These are phyloP conservation scores for Parauchenoglanis ngamensis DNA, from an alignment of 2,797 vertebrate species.

Conservation along the genomic window DNA sequence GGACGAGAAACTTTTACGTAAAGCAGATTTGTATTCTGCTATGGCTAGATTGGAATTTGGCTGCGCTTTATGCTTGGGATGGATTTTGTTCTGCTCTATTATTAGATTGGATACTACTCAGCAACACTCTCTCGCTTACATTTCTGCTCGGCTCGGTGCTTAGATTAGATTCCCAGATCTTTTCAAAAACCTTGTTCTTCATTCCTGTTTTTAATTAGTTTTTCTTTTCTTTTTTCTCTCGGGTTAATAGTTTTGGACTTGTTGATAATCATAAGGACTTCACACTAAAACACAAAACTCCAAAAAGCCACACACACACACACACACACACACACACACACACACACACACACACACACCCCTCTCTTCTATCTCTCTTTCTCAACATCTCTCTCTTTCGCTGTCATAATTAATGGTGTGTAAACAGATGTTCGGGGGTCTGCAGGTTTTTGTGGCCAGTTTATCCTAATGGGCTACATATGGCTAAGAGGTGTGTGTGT, in stretches of 20 bases:
- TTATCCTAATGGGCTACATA: conserved; percentile 80
- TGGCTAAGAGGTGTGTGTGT: conserved; percentile 67
- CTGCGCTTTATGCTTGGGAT: background rate
- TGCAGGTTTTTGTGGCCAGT: conserved; percentile 66
- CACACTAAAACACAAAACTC: background rate
- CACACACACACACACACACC: background rate
- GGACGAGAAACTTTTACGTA: background rate
- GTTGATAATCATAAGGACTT: background rate
- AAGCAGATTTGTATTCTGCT: background rate
- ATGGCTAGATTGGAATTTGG: background rate
- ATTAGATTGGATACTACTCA: background rate
- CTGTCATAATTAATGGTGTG: conserved; percentile 66
- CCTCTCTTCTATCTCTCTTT: background rate
- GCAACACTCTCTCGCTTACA: background rate
- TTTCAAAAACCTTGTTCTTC: background rate
- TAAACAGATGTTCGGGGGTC: conserved; percentile 76
- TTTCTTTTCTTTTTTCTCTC: background rate
- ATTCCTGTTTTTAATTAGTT: background rate
- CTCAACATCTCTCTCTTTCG: conserved; percentile 54
- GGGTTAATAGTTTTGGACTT: too few relatives aligned
- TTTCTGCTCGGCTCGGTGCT: background rate
- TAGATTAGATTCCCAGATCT: background rate
- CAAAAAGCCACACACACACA: background rate
- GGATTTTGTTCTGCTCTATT: background rate
- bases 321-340: background rate